Base-by-base conservation (phyloP, 2,888 invertebrate species). In the Latrodectus elegans region DNA sequence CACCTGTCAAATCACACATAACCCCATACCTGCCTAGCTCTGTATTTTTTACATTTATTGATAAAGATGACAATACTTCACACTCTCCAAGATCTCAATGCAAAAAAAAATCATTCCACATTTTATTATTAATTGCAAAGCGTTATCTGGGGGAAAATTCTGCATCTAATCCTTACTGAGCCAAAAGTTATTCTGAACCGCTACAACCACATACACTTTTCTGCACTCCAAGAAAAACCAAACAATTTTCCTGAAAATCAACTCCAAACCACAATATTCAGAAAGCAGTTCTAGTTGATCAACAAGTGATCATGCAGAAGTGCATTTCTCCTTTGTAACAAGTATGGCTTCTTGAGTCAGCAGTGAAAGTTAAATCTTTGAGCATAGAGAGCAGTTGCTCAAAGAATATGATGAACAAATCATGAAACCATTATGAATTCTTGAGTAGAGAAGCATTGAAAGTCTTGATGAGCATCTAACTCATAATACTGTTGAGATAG, bases 351-450 rank as follows among this genome's bases (percentile, higher is more conserved):
- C 86, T 8, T 87, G 81, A 3, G 72, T 77, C 6, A 81, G 86
- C 65, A 81, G 81, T 17, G 86, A 87, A 65, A 72, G 77, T 49
- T 87, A 81, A 4, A 77, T 87, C 17, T 81, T 77, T n/a, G 86
- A 84, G 17, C 84, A 84, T 10, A 68, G 53, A 74, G 73, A 85
- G 52, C 60, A 71, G 12, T 51, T 87, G 2, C 26, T 87, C n/a
- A 81, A 87, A 64, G 81, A 87, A 55, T 77, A 87, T 53, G 68
- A 76, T 64, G 86, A 87, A 15, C 81, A 87, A 26, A 87, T 87
- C 51, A 17, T 87, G 22, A 65, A 72, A 12, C 73, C 86, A 0
- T 38, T 87, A 55, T 81, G 82, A 71, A 87, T 87, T 22, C 76
- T 87, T 6, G 86, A 87, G 17, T 81, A 87, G 52, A 51, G 81